Percentiles rank a stretch among this genome's conserved stretches.
Evolutionary conservation across 1,140 invertebrate species (phyloP).

Genomic region (Zaprionus davidi): DNA sequence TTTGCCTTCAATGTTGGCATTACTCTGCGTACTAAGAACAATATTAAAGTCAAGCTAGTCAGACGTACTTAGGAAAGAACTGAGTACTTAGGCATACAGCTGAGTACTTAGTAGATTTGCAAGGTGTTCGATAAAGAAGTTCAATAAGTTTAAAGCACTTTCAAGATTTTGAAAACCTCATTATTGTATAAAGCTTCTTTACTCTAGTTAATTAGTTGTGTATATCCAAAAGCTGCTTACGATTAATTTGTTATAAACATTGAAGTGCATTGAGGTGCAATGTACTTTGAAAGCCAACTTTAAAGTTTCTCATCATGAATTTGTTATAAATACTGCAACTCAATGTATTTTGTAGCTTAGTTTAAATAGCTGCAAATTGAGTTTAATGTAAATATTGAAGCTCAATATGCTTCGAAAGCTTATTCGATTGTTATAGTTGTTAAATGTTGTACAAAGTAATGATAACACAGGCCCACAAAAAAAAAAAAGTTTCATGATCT

Average conservation of each 20-base stretch:
- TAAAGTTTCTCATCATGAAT: no score
- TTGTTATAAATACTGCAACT: no score
- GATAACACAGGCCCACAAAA: no score
- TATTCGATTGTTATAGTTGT: neutral
- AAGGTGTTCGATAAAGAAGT: no score
- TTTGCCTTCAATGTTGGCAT: conserved; percentile 67
- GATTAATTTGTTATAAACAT: neutral
- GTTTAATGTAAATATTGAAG: no score
- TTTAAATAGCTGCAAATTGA: neutral
- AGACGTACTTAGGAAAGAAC: conserved; percentile 29
- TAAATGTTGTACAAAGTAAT: no score
- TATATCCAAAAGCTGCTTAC: neutral
- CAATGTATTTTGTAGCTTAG: no score
- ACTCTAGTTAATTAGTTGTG: neutral
- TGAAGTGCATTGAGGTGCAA: neutral
- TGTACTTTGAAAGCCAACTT: neutral
- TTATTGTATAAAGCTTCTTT: neutral
- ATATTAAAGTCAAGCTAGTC: conserved; percentile 65
- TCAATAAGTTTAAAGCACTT: no score
- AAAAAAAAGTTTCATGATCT: no score
- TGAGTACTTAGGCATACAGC: neutral
- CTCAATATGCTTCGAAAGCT: neutral
- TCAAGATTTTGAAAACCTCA: no score
- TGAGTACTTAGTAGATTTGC: neutral
- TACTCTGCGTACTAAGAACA: conserved; percentile 58